Base-by-base conservation (phyloP, 2,113 vertebrate species). In the sheep (Ovis aries) region DNA sequence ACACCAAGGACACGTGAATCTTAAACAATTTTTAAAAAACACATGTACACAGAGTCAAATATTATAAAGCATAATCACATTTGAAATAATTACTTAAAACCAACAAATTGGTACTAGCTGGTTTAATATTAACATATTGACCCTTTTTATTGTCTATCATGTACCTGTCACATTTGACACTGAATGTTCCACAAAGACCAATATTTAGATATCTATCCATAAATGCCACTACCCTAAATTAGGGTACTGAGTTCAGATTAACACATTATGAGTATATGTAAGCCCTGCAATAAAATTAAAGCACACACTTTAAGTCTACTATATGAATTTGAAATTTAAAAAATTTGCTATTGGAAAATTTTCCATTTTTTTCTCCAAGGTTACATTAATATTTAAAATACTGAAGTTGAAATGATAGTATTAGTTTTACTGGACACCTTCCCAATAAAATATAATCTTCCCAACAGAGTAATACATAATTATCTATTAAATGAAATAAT, bases 41-140 rank as follows among this genome's bases (percentile, higher is more conserved):
- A 88, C 27, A 82, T 83, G 21, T 90, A 53, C 21, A 60, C 15
- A 17, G 31, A 86, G n/a, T 50, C 23, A 62, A 90, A 3, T 78
- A 87, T 29, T 50, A 74, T 59, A 60, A 50, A 64, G 23, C 21
- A 45, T 50, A 50, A 60, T 55, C 85, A 33, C 82, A 94, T 29
- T 59, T 92, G 19, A 94, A 81, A 84, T 27, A 94, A 5, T 52
- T 88, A 88, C 31, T 67, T 97, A 62, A 88, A 95, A 93, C 53
- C 43, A 62, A 9, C n/a, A 83, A 81, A 67, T 36, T 40, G 40
- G 36, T 23, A 59, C 74, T 93, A 84, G 40, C 4, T 83, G 48
- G 33, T 36, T 2, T 40, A 95, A 50, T 77, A 40, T 29, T 52
- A 23, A 67, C 31, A 50, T 82, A 53, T 2, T n/a, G 48, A 82